Evolutionary conservation across 2,888 invertebrate genomes (phyloP).

Genomic region (Nemapogon koenigi): DNA sequence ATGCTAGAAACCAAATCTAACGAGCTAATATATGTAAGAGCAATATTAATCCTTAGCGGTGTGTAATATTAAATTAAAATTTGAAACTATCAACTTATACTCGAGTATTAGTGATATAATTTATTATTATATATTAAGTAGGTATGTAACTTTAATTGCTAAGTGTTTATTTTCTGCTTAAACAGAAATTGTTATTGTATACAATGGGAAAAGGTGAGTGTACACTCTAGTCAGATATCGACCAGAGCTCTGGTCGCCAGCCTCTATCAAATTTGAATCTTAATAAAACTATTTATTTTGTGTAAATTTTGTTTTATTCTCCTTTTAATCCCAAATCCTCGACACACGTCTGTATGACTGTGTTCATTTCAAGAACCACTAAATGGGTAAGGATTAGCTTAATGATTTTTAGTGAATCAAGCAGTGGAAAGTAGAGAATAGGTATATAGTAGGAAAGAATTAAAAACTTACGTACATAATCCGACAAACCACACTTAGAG

Average conservation of each 20-base stretch:
- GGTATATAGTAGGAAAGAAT: no score
- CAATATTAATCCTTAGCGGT: slow-evolving; percentile 54
- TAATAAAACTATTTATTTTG: slow-evolving; percentile 60
- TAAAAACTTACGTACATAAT: no score
- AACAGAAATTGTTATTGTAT: slow-evolving; percentile 52
- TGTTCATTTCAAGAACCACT: no score
- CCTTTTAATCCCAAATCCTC: no score
- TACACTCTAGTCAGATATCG: slow-evolving; percentile 60
- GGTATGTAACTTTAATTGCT: slow-evolving; percentile 52
- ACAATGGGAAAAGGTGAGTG: slow-evolving; percentile 55
- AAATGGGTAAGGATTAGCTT: no score
- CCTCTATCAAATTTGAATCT: slow-evolving; percentile 44
- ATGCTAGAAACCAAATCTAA: no score
- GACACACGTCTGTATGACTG: no score
- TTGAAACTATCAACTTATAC: slow-evolving; percentile 23
- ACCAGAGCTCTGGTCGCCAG: slow-evolving; percentile 50
- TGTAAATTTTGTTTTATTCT: slow-evolving; percentile 37
- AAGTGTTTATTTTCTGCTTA: slow-evolving; percentile 61
- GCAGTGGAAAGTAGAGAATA: no score
- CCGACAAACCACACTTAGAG: no score
- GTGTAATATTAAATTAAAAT: slow-evolving; percentile 55
- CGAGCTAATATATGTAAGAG: no score
- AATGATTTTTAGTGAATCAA: no score
- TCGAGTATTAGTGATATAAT: slow-evolving; percentile 62
- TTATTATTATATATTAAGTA: slow-evolving; percentile 50